Conservation (phyloP, 2,113 vertebrate genomes). For the Onychostruthus taczanowskii region DNA sequence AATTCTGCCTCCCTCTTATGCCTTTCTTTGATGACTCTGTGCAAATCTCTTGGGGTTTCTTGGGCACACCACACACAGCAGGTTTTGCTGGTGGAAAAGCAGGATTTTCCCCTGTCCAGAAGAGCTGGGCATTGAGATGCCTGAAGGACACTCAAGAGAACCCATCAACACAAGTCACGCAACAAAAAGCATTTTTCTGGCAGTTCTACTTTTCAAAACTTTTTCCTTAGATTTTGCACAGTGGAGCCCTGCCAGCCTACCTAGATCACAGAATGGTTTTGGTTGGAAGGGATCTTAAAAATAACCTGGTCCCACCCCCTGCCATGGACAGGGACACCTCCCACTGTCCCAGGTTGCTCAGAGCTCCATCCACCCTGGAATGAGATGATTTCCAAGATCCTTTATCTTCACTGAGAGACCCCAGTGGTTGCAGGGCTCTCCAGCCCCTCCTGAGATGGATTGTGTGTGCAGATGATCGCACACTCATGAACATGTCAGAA, state of each 20-base stretch:
- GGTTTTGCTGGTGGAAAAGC: background rate
- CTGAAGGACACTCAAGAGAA: background rate
- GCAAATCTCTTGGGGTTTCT: background rate
- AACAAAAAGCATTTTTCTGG: background rate
- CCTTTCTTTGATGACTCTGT: background rate
- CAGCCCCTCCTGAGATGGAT: background rate
- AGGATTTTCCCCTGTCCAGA: background rate
- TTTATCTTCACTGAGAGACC: background rate
- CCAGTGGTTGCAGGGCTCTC: rapidly evolving
- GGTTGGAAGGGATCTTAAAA: background rate
- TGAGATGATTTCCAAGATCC: background rate
- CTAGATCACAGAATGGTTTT: background rate
- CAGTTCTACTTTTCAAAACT: background rate
- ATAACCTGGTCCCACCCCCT: background rate
- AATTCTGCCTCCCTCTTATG: background rate
- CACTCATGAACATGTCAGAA: background rate
- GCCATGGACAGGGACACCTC: background rate
- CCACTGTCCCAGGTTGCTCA: background rate
- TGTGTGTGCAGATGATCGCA: background rate
- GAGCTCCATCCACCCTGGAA: background rate
- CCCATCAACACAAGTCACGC: rapidly evolving
- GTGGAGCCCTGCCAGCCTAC: background rate
- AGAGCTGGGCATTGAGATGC: background rate
- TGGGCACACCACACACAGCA: background rate
- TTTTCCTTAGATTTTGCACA: background rate